A percentile compares a stretch with the other conserved stretches of the same genome.
phyloP scores from a whole-genome alignment of 1,140 invertebrate genomes.

The Euura lappo region DNA sequence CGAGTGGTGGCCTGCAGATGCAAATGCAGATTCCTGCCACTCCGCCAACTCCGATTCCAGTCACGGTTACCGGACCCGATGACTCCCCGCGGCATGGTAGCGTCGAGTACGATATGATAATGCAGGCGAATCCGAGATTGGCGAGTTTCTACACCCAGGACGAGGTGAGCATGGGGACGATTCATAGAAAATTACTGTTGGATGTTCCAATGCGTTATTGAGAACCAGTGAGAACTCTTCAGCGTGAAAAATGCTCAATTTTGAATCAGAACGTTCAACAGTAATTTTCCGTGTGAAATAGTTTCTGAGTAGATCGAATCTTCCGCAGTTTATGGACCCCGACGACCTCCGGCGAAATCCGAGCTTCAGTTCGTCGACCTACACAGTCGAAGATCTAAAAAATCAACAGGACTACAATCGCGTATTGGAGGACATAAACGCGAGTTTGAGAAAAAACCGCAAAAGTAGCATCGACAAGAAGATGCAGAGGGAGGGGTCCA shows the following conservation, averaged over 20 bases:
- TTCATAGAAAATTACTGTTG: no score
- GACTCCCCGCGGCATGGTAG: conserved; percentile 43
- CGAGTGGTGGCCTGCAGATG: conserved; percentile 43
- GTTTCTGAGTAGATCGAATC: neutral
- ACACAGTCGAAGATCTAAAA: conserved; percentile 15
- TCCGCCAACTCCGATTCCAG: conserved; percentile 47
- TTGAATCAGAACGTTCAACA: conserved; percentile 8
- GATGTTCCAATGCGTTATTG: no score
- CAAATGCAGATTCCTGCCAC: conserved; percentile 33
- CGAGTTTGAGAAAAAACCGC: conserved; percentile 31
- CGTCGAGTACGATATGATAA: conserved; percentile 22
- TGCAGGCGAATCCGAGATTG: conserved; percentile 26
- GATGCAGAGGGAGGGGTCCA: conserved; percentile 33
- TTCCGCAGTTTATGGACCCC: conserved; percentile 17
- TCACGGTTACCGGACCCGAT: conserved; percentile 49
- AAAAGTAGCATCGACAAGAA: conserved; percentile 27
- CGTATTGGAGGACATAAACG: conserved; percentile 39
- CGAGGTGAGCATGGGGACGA: conserved; percentile 26
- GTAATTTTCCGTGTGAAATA: neutral
- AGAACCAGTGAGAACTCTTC: no score
- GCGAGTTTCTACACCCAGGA: conserved; percentile 46
- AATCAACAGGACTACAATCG: conserved; percentile 40
- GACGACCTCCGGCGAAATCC: conserved; percentile 22
- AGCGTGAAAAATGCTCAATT: neutral
- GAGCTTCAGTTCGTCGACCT: conserved; percentile 17